Conservation (phyloP, 2,888 invertebrate genomes). For the Erebia ligea region DNA sequence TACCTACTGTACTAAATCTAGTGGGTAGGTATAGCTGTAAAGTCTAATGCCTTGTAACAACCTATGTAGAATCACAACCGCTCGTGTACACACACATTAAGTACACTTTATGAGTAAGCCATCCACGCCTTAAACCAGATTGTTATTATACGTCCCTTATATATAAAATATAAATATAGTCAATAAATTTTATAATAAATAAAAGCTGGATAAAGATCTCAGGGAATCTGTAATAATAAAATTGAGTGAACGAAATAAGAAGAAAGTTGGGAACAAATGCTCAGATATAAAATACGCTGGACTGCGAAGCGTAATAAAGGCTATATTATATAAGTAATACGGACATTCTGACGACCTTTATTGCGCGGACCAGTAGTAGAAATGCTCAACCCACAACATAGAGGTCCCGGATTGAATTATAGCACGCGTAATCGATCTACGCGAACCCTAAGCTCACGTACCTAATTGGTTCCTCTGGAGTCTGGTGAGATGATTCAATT, state of each 20-base stretch:
- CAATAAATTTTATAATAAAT: conserved; percentile 38
- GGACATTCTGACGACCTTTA: neutral
- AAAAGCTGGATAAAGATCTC: conserved; percentile 35
- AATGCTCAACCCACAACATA: neutral
- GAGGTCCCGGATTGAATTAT: neutral
- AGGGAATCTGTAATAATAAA: conserved; percentile 42
- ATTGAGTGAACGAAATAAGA: conserved; percentile 43
- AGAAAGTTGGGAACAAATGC: conserved; percentile 39
- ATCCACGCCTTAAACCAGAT: conserved; percentile 12
- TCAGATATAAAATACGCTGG: conserved; percentile 41
- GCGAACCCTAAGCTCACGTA: neutral
- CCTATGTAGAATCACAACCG: neutral
- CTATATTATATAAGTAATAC: conserved; percentile 24
- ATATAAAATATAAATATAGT: conserved; percentile 24
- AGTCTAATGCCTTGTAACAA: neutral
- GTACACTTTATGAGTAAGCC: conserved; percentile 5
- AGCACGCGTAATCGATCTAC: neutral
- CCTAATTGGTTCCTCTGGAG: neutral
- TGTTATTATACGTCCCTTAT: conserved; percentile 17
- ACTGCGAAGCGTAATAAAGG: conserved; percentile 38
- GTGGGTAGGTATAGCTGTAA: neutral
- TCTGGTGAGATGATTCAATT: neutral
- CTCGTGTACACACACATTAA: neutral
- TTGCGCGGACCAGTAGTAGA: neutral
- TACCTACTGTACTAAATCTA: neutral